Evolutionary conservation across 92 coral and sea anemone genomes (phyloP), one percentile per base, ranked within the genome.

Genomic region (Anthopleura xanthogrammica): DNA sequence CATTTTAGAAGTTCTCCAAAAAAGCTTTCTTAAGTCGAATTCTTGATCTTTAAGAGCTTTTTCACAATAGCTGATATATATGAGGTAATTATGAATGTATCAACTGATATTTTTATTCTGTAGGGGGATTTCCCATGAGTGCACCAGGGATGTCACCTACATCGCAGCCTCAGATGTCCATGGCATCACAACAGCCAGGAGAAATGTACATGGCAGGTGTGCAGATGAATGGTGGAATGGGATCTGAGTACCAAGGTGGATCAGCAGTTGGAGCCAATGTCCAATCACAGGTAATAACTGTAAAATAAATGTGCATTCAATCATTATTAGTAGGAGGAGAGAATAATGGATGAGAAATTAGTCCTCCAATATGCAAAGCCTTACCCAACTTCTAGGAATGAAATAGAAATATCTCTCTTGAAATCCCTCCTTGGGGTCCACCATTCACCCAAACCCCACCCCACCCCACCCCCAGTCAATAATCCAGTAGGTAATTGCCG

Each of bases 141-240:
- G 83, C 90, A 22, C 94, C 95, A 74, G 95, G 97, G 11, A 94
- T 96, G 94, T 88, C 91, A 12, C 95, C 92, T 12, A 90, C 95
- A 22, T 89, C 99, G 16, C 99, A 97, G 83, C 97, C 92, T 54
- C 99, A 97, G 80, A 94, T 97, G 98, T 86, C 97, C 60, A 92
- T 95, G 82, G 92, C 86, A n/a, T 82, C 99, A 24, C 97, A 92
- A 64, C 99, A 96, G 54, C 95, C 92, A 12, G 97, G 92, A 57
- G 99, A 97, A 24, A 92, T 95, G 90, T 91, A 91, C 94, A 97
- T 97, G 86, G 87, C 92, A n/a, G 99, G 99, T 5, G 91, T 97
- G 60, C 98, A 94, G 82, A 94, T 97, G 98, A 97, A 97, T 82
- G 99, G 99, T 17, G 93, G 93, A 56, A 93, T 97, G 90, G 95